Evolutionary conservation across 2,888 invertebrate species (phyloP), one percentile per base, ranked within the genome.

Genomic region (Apotomis capreana): DNA sequence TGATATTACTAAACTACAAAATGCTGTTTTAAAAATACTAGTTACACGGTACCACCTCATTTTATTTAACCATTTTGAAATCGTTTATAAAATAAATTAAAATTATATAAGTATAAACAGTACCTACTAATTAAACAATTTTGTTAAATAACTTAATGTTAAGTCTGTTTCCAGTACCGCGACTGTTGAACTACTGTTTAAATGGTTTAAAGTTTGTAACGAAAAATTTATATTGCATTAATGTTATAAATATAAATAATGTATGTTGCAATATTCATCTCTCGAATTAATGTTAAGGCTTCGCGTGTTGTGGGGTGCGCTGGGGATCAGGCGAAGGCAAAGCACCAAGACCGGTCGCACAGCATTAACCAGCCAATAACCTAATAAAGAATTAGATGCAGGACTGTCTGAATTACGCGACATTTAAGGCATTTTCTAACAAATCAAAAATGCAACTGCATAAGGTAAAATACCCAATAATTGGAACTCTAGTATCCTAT

Each of bases 231-330:
- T 72, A 68, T 68, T 52, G 59, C 72, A 63, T 68, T 63, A 52
- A 72, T 68, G 68, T 72, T 72, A 65, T 65, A 63, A 68, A 0
- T 15, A 15, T n/a, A n/a, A n/a, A 63, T 52, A 67, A 51, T 68
- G 58, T 62, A 76, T 76, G 78, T 81, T 82, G 79, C 81, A 87
- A 84, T 85, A 82, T 87, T 84, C 82, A 82, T 83, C 80, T 78
- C 77, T 74, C 69, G 79, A 77, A 78, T 75, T 78, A 80, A 79
- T 78, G 65, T 88, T 84, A 86, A 84, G 75, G 80, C 73, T 79
- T 81, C 80, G 76, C 77, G 73, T 80, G 70, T 80, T 83, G 86
- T 87, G 87, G 85, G 83, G 83, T 55, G 36, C 65, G 26, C 65
- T 55, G 55, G 55, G 65, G 54, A 46, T 46, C 55, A 46, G 40